Evolutionary conservation across 2,113 vertebrate genomes (phyloP), one percentile per base, ranked within the genome.

Genomic region (Hypocryptadius cinnamomeus): DNA sequence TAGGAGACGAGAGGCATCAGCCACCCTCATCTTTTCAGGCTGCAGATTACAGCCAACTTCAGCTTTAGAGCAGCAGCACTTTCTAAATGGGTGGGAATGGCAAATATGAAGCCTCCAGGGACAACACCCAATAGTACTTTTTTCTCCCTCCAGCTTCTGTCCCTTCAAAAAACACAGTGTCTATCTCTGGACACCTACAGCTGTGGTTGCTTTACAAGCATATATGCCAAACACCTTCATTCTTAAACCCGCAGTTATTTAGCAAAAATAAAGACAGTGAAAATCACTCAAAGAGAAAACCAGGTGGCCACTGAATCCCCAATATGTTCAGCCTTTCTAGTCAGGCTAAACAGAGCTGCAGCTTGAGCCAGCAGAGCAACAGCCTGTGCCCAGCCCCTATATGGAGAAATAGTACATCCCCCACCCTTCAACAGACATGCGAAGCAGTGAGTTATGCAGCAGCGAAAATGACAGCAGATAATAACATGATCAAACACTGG

Each of bases 21-120:
- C 7, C 39, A 82, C n/a, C 13, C 39, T 54, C 44, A 61, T n/a
- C 37, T 56, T 31, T 59, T 50, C 40, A 71, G 48, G 24, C 3
- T 35, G 47, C 40, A 37, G 35, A 60, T 33, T 71, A 76, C 31
- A 60, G 50, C 61, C 92, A 82, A 82, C 18, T 40, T 84, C 6
- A 3, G 42, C 33, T 85, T 19, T 37, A 22, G 0, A 0, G 39
- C 0, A 0, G 73, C 27, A 92, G 44, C 39, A 33, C 37, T 37
- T 91, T 48, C 35, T 42, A 35, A 79, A 9, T 2, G 3, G 5
- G n/a, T 24, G 11, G 71, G 47, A 85, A 77, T 2, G 11, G 42
- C 10, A 13, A 85, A 69, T 4, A 56, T 0, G 1, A 89, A 87
- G 28, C 14, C 53, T 65, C 33, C n/a, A 51, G 0, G 0, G 74